phyloP scores from a whole-genome alignment of 2,113 vertebrate species.

The Silurus glanis region DNA sequence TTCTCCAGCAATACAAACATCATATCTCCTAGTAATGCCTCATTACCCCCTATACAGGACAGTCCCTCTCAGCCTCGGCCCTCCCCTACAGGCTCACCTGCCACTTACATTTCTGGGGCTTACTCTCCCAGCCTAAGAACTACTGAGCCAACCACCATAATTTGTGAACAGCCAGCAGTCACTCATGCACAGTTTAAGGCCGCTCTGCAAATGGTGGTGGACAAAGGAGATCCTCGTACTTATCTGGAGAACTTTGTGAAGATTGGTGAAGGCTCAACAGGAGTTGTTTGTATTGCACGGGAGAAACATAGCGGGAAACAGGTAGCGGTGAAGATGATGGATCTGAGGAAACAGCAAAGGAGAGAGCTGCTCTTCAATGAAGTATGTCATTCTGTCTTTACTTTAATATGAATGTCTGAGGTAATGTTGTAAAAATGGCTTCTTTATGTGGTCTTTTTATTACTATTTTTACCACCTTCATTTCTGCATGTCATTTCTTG shows the following conservation, averaged over 20 bases:
- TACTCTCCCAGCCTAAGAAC: conserved; percentile 73
- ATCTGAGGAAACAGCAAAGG: conserved; percentile 88
- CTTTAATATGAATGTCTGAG: not conserved
- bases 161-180: conserved; percentile 69
- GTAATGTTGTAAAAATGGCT: not conserved
- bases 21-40: not conserved
- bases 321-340: conserved; percentile 96
- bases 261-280: conserved; percentile 91
- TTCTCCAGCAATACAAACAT: conserved; percentile 38
- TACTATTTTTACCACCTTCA: not conserved
- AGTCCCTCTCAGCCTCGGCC: conserved; percentile 58
- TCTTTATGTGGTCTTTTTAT: not conserved
- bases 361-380: conserved; percentile 94
- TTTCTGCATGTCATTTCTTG: not conserved
- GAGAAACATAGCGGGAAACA: conserved; percentile 84
- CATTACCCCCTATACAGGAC: conserved; percentile 51
- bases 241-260: conserved; percentile 87
- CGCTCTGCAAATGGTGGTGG: conserved; percentile 89
- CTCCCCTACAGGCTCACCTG: conserved; percentile 71
- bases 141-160: conserved; percentile 58
- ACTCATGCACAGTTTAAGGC: conserved; percentile 88
- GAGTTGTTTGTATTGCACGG: conserved; percentile 85
- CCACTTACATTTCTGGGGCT: conserved; percentile 69
- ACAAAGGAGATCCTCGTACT: conserved; percentile 81
- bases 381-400: conserved; percentile 62